Percentiles rank a stretch among this genome's conserved stretches.
Evolutionary conservation across 2,888 invertebrate genomes (phyloP).

Genomic region (Scaptomyza caliginosa): DNA sequence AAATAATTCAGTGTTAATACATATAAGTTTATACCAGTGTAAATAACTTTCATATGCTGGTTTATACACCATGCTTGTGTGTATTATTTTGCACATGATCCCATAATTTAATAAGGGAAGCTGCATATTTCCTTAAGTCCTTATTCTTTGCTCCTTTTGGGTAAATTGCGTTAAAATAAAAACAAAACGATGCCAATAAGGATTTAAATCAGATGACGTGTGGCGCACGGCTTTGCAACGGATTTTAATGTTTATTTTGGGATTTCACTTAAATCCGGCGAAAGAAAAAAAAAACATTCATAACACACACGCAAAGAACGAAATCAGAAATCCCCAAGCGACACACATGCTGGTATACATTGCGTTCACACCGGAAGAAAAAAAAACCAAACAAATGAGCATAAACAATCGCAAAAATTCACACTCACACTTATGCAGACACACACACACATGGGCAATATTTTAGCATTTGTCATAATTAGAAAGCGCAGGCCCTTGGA

Average conservation of each 20-base stretch:
- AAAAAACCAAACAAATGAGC: conserved; percentile 1
- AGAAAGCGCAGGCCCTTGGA: conserved; percentile 60
- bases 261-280: conserved; percentile 45
- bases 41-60: no score
- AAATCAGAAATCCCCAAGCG: conserved; percentile 64
- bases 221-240: conserved; percentile 38
- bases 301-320: conserved; percentile 23
- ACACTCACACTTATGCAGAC: conserved; percentile 16
- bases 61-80: not conserved
- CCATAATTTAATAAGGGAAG: not conserved
- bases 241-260: conserved; percentile 67
- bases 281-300: not conserved
- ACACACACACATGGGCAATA: conserved; percentile 47
- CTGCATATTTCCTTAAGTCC: not conserved
- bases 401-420: not conserved
- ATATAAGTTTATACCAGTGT: no score
- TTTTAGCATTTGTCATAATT: conserved; percentile 79
- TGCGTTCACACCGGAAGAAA: conserved; percentile 29
- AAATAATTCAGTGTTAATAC: no score
- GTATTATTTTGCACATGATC: not conserved
- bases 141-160: not conserved
- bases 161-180: conserved; percentile 2
- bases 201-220: conserved; percentile 58
- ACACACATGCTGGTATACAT: conserved; percentile 27
- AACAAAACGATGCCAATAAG: conserved; percentile 37